Evolutionary conservation across 2,888 invertebrate species (phyloP), one percentile per base, ranked within the genome.

Genomic region (Pollenia angustigena): DNA sequence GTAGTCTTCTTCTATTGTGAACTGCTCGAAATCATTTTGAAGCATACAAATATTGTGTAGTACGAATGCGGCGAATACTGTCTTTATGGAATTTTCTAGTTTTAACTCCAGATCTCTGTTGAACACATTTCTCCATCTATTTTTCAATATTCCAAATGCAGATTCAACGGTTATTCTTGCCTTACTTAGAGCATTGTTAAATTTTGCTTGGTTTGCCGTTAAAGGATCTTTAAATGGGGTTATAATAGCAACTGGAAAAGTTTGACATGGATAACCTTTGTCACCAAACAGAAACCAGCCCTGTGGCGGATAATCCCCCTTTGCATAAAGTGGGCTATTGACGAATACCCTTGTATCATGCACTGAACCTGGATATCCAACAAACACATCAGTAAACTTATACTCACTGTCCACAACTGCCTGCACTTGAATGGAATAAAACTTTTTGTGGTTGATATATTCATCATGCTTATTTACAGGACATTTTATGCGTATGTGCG

Each of bases 181-280:
- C 46, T 46, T 74, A 18, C 74, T 74, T 23, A 18, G 23, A 44
- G 74, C 46, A n/a, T 9, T 18, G 18, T 74, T 74, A 46, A 74
- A 74, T 32, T 46, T 56, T 11, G 58, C 50, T 54, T 54, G 54
- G 4, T 58, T 58, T 58, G 58, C 3, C 7, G 74, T 58, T 40
- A 74, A 18, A 7, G 58, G 58, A 40, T 52, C 52, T 16, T 64
- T 81, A 23, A 23, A 23, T 23, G 23, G 23, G 23, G 23, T 60
- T 50, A 12, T 50, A 58, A 18, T 46, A 14, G 23, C 23, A 23
- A 23, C 23, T 23, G 23, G 23, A 23, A 23, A 23, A 23, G 23
- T 23, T 62, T 72, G 62, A 16, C 72, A 62, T 18, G 80, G 81
- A 46, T 81, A 81, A 9, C 72, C 72, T 40, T 80, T 69, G 48